Evolutionary conservation across 2,113 vertebrate species (phyloP).

Genomic region (Leiothrix lutea): DNA sequence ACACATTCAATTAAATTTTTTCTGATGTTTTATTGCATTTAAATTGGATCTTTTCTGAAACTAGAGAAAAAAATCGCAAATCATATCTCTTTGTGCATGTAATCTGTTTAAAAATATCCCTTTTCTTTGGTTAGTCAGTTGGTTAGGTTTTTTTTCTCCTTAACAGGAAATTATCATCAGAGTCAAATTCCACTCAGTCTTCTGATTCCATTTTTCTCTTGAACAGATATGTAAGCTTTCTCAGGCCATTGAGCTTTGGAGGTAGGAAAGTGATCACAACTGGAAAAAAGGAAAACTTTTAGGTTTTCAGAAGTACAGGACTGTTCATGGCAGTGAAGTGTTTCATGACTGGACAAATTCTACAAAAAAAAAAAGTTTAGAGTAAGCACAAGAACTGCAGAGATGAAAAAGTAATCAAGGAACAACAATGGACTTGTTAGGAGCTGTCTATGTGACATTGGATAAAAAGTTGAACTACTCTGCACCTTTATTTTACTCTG

Average conservation of each 20-base stretch:
- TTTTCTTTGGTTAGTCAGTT: background rate
- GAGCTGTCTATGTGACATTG: background rate
- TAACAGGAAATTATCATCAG: background rate
- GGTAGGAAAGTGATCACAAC: background rate
- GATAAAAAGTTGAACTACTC: background rate
- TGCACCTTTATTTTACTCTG: background rate
- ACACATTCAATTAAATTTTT: background rate
- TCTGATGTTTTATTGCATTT: background rate
- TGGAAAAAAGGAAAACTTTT: background rate
- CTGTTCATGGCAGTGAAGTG: background rate
- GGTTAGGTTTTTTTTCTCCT: background rate
- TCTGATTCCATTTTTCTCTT: background rate
- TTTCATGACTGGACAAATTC: background rate
- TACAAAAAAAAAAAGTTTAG: background rate
- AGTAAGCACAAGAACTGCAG: background rate
- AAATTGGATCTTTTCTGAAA: background rate
- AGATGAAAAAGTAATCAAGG: background rate
- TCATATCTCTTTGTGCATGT: background rate
- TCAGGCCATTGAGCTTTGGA: background rate
- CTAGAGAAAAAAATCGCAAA: background rate
- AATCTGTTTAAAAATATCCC: background rate
- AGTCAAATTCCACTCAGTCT: background rate
- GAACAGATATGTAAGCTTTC: background rate
- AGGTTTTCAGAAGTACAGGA: background rate
- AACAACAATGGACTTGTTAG: background rate